phyloP scores from a whole-genome alignment of 2,888 invertebrate genomes.

The Nasonovia ribisnigri region DNA sequence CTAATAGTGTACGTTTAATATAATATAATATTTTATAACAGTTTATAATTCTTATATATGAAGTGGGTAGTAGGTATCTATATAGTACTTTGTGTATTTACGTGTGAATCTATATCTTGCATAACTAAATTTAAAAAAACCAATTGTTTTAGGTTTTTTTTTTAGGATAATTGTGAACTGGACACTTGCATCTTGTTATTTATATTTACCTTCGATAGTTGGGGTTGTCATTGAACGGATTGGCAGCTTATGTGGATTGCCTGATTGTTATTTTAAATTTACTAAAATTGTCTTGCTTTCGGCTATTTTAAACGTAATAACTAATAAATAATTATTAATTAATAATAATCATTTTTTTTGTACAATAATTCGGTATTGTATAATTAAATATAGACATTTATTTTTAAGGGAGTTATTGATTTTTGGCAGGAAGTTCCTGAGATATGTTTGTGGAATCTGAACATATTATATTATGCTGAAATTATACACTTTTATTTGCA shows the following conservation, averaged over 20 bases:
- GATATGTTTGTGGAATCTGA: slow-evolving; percentile 44
- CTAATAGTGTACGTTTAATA: neutral
- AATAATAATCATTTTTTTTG: neutral
- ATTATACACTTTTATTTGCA: slow-evolving; percentile 35
- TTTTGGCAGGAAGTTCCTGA: slow-evolving; percentile 54
- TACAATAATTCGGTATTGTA: neutral
- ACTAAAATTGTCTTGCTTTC: slow-evolving; percentile 31
- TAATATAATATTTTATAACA: neutral
- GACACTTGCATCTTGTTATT: slow-evolving; percentile 40
- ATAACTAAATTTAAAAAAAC: neutral
- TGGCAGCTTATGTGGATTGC: slow-evolving; percentile 25
- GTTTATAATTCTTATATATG: neutral
- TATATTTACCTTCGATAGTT: slow-evolving; percentile 26
- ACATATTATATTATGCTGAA: neutral
- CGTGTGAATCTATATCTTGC: neutral
- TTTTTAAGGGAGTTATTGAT: slow-evolving; percentile 37
- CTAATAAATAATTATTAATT: neutral
- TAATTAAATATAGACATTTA: neutral
- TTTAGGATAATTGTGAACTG: slow-evolving; percentile 30
- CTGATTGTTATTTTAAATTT: slow-evolving; percentile 48
- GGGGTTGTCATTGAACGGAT: neutral
- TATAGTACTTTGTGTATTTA: neutral
- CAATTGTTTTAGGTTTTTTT: slow-evolving; percentile 27
- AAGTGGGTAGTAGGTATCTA: neutral
- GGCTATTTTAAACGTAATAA: slow-evolving; percentile 46